phyloP scores from a whole-genome alignment of 2,888 invertebrate species.

The Pterobdella sp. region DNA sequence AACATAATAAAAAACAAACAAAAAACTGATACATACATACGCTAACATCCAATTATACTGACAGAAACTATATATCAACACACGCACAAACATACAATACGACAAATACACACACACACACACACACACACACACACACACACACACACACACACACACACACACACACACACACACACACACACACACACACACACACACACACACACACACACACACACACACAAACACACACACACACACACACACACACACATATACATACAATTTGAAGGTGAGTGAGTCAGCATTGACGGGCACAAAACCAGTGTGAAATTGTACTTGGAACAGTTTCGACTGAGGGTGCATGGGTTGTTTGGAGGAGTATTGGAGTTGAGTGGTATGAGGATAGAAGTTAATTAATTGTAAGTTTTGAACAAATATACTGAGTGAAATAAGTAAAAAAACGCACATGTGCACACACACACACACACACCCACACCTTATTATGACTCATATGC shows the following conservation, averaged over 20 bases:
- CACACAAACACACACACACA: no score
- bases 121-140: no score
- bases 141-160: no score
- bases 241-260: background rate
- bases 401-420: background rate
- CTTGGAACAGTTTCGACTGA: constrained; percentile 70
- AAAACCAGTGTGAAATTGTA: constrained; percentile 83
- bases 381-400: background rate
- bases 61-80: no score
- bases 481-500: constrained; percentile 12
- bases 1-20: no score
- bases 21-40: no score
- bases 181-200: no score
- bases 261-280: constrained; percentile 64
- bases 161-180: no score
- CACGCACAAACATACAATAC: no score
- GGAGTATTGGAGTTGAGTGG: background rate
- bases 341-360: background rate
- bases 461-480: background rate
- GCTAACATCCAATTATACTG: no score
- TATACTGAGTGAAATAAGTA: background rate
- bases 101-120: no score
- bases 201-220: no score
- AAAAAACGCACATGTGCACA: background rate
- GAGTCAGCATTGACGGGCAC: constrained; percentile 66